Conservation (phyloP, 1,140 invertebrate species). For the Ectropis grisescens region DNA sequence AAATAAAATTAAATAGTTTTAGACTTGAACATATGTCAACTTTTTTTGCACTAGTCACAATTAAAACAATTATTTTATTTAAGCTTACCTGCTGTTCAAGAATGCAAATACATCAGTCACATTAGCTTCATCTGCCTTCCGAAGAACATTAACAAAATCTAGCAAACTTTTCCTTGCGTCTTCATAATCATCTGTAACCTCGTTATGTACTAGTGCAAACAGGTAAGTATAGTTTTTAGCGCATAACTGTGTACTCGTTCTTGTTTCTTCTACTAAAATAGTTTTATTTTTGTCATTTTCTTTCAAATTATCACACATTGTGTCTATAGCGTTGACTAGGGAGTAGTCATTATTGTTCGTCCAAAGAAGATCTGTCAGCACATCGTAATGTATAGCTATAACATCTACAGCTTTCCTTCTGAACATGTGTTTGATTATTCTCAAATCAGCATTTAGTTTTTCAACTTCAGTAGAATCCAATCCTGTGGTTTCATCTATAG, state of each 20-base stretch:
- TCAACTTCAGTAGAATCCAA: conserved; percentile 1
- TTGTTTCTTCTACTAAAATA: conserved; percentile 31
- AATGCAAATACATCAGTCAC: conserved; percentile 29
- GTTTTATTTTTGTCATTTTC: conserved; percentile 31
- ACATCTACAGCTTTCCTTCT: conserved; percentile 43
- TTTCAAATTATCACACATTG: conserved; percentile 32
- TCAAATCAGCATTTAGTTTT: conserved; percentile 17
- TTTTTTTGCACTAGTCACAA: no score
- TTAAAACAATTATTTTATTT: no score
- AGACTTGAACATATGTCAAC: no score
- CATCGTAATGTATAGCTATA: conserved; percentile 48
- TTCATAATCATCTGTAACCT: conserved; percentile 21
- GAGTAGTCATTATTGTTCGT: conserved; percentile 28
- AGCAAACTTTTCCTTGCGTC: conserved; percentile 25
- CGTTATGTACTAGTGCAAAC: conserved; percentile 25
- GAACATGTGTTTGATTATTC: conserved; percentile 33
- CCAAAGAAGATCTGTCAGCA: conserved; percentile 43
- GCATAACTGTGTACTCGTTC: conserved; percentile 36
- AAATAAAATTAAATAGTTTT: no score
- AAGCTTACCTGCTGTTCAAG: conserved; percentile 37
- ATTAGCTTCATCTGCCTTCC: conserved; percentile 17
- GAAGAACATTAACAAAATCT: conserved; percentile 24
- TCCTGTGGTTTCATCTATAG: conserved; percentile 24
- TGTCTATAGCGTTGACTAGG: conserved; percentile 23
- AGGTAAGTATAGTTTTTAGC: conserved; percentile 31